These are phyloP conservation scores for Scaptomyza flava DNA, from an alignment of 2,888 invertebrate genomes.

Conservation along the genomic window DNA sequence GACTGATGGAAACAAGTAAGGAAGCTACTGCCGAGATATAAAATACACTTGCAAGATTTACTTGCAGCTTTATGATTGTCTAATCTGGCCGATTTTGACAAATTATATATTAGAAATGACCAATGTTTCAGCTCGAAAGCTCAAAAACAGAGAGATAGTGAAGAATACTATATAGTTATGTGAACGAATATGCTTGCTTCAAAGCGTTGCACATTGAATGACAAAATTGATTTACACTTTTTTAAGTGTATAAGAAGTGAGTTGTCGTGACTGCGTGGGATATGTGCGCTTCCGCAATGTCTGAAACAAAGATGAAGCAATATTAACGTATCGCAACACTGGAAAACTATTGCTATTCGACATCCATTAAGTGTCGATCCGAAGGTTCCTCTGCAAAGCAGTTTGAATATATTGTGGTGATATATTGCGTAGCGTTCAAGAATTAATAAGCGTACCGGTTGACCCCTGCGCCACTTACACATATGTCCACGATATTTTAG, in stretches of 20 bases:
- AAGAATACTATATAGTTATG: no score
- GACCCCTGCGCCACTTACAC: constrained; percentile 28
- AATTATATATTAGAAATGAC: no score
- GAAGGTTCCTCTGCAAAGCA: constrained; percentile 51
- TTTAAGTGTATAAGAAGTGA: neutral
- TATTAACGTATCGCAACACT: constrained; percentile 31
- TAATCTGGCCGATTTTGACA: no score
- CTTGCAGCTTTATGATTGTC: no score
- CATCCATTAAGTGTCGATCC: constrained; percentile 66
- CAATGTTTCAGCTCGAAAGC: no score
- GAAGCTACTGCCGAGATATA: no score
- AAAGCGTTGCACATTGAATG: no score
- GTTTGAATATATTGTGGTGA: neutral
- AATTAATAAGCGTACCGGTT: constrained; percentile 55
- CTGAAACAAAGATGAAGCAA: constrained; percentile 30
- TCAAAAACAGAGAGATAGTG: no score
- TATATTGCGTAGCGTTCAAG: constrained; percentile 23
- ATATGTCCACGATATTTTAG: neutral
- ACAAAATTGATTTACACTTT: no score
- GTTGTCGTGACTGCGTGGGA: constrained; percentile 46
- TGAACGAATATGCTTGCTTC: no score
- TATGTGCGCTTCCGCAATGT: constrained; percentile 38
- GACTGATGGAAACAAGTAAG: no score
- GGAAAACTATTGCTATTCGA: constrained; percentile 40
- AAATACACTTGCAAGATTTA: no score